phyloP scores from a whole-genome alignment of 2,888 invertebrate species.

The Reticulitermes lucifugus region DNA sequence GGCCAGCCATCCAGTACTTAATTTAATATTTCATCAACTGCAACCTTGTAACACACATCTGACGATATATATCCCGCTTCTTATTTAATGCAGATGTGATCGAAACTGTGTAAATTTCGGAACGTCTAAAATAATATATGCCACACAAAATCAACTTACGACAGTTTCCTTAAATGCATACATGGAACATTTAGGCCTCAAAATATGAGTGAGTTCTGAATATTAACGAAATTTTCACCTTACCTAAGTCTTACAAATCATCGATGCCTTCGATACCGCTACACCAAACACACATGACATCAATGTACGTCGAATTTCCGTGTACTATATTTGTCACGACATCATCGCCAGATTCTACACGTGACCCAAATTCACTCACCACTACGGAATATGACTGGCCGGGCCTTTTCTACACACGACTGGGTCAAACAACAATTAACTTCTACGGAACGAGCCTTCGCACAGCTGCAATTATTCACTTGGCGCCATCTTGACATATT shows the following conservation, averaged over 20 bases:
- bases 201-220: background rate
- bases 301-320: background rate
- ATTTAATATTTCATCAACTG: background rate
- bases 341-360: background rate
- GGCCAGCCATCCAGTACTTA: background rate
- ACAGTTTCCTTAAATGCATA: too few relatives aligned
- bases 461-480: background rate
- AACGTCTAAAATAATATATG: background rate
- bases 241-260: background rate
- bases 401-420: background rate
- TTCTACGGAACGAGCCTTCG: background rate
- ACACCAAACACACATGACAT: background rate
- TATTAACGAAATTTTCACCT: background rate
- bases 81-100: background rate
- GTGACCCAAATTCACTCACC: slow-evolving; percentile 14
- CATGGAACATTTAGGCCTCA: background rate
- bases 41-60: too few relatives aligned
- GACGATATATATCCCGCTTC: background rate
- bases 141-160: too few relatives aligned
- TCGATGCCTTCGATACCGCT: background rate
- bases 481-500: slow-evolving; percentile 21
- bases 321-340: slow-evolving; percentile 14
- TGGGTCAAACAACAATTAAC: background rate
- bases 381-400: slow-evolving; percentile 5
- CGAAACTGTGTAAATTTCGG: background rate